phyloP scores from a whole-genome alignment of 2,888 invertebrate genomes.

The Leptogaster cylindrica region DNA sequence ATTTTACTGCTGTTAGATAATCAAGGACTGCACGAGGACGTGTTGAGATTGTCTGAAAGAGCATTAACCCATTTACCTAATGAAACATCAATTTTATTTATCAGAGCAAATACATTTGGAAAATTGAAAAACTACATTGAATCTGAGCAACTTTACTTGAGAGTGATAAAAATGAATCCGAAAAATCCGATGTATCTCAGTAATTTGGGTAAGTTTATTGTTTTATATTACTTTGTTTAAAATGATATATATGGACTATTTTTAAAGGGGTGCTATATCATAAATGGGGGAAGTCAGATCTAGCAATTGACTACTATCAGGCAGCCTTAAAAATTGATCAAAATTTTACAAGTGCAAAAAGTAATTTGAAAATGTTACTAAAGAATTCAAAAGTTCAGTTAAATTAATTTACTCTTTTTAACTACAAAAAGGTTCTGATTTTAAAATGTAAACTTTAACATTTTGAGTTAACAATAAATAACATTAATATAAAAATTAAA shows the following conservation, averaged over 20 bases:
- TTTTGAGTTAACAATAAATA: not conserved
- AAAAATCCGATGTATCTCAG: conserved; percentile 82
- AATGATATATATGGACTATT: not conserved
- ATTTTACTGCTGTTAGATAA: conserved; percentile 84
- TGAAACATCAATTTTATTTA: conserved; percentile 81
- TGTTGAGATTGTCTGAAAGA: conserved; percentile 71
- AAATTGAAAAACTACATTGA: conserved; percentile 77
- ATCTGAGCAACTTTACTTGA: conserved; percentile 82
- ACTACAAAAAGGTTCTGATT: no score
- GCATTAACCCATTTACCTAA: conserved; percentile 76
- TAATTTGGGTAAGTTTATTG: conserved; percentile 76
- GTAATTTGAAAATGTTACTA: conserved; percentile 69
- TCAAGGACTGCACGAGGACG: conserved; percentile 72
- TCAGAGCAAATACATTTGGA: conserved; percentile 86
- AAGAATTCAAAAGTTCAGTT: not conserved
- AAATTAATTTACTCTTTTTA: no score
- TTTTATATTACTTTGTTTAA: not conserved
- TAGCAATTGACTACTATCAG: conserved; percentile 77
- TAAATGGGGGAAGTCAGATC: conserved; percentile 80
- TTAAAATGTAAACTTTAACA: not conserved
- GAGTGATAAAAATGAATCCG: conserved; percentile 73
- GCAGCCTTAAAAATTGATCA: conserved; percentile 78
- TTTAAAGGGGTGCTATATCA: conserved; percentile 85
- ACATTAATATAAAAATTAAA: no score
- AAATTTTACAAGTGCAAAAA: conserved; percentile 70